phyloP scores from a whole-genome alignment of 2,888 invertebrate species.

The Metallyticus violacea region DNA sequence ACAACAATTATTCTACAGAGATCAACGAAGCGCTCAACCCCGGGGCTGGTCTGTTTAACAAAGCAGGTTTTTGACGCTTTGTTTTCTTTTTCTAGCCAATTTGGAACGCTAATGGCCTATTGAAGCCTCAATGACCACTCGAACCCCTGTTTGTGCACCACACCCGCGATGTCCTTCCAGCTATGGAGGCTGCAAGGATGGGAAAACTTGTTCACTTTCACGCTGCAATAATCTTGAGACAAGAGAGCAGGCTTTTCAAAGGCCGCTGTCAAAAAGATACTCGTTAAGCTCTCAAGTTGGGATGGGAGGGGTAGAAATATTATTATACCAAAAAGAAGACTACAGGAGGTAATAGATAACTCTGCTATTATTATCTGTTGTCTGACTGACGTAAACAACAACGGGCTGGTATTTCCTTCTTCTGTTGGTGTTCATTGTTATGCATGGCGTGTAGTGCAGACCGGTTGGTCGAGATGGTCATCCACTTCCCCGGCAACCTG shows the following conservation, averaged over 20 bases:
- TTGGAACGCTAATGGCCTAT: background rate
- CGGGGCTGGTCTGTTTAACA: background rate
- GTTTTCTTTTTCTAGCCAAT: background rate
- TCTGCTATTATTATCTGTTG: background rate
- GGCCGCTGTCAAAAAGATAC: background rate
- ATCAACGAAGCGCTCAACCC: background rate
- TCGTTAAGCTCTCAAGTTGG: too few relatives aligned
- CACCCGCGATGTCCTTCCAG: background rate
- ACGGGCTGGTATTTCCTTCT: conserved; percentile 14
- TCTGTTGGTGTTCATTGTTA: conserved; percentile 12
- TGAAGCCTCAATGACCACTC: background rate
- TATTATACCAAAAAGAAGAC: background rate
- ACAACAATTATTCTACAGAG: too few relatives aligned
- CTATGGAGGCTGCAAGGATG: too few relatives aligned
- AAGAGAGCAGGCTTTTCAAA: background rate
- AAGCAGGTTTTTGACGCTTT: background rate
- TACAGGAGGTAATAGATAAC: background rate
- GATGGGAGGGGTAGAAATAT: background rate
- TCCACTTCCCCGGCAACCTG: background rate
- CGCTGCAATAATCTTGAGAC: background rate
- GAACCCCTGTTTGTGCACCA: background rate
- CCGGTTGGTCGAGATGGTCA: background rate
- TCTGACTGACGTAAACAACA: conserved; percentile 7
- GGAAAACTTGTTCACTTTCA: background rate
- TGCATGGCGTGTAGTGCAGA: conserved; percentile 12